Evolutionary conservation across 53 echinoderm and acorn worm species (phyloP).

Genomic region (Echinarachnius parma): DNA sequence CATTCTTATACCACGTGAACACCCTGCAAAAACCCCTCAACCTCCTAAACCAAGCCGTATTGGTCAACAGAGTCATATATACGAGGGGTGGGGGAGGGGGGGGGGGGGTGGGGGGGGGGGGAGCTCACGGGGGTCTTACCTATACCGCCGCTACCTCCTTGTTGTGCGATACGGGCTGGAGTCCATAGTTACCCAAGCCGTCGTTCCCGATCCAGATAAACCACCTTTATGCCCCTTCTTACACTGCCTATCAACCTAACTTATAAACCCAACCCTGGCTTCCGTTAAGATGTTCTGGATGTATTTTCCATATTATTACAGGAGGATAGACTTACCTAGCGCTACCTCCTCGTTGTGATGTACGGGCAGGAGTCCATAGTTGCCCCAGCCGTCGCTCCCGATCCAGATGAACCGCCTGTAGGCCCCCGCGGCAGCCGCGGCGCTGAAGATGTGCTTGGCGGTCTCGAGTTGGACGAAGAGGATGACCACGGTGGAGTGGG

Average conservation of each 20-base stretch:
- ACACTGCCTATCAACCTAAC: no score
- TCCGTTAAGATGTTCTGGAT: no score
- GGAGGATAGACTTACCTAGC: constrained; percentile 86
- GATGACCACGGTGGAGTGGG: constrained; percentile 76
- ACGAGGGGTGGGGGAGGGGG: no score
- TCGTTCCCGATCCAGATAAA: constrained; percentile 98
- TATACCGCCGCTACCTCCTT: constrained; percentile 78
- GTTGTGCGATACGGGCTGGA: constrained; percentile 53
- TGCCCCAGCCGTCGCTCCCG: constrained; percentile 96
- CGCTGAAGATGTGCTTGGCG: constrained; percentile 62
- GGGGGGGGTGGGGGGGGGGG: no score
- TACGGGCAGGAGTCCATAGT: constrained; percentile 68
- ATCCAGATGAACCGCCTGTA: constrained; percentile 81
- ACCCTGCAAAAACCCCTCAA: no score
- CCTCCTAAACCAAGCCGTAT: no score
- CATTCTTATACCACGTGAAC: no score
- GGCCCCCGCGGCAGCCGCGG: constrained; percentile 57
- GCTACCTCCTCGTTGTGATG: constrained; percentile 67
- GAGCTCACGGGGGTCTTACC: no score
- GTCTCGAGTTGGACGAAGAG: constrained; percentile 89
- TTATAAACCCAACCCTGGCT: no score
- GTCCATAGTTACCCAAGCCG: constrained; percentile 90
- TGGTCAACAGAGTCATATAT: no score
- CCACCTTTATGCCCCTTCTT: constrained; percentile 41
- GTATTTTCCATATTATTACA: no score